Conservation (phyloP, 1,140 invertebrate genomes). For the Euura saliciscinereae region DNA sequence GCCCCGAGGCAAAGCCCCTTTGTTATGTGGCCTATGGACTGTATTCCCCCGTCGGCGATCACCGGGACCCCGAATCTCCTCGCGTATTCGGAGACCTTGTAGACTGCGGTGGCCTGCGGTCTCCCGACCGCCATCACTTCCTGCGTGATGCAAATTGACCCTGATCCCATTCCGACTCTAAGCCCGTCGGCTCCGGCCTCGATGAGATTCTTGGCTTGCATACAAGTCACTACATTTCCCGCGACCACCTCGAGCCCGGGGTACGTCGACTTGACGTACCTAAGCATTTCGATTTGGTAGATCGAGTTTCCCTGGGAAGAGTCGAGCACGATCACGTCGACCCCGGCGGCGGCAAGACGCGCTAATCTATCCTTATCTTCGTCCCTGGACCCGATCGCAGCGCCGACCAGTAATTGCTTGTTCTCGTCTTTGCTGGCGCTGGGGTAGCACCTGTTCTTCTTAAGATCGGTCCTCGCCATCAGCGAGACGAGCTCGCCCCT, state of each 20-base stretch:
- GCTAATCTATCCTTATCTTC: slow-evolving; percentile 80
- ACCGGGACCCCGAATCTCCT: slow-evolving; percentile 84
- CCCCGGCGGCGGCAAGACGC: slow-evolving; percentile 81
- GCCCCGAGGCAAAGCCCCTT: slow-evolving; percentile 89
- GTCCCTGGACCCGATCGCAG: slow-evolving; percentile 88
- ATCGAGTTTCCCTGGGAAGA: slow-evolving; percentile 95
- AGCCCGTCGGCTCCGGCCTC: slow-evolving; percentile 93
- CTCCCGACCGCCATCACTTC: slow-evolving; percentile 98
- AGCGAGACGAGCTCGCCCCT: slow-evolving; percentile 85
- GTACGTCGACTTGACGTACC: slow-evolving; percentile 87
- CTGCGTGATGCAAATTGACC: slow-evolving; percentile 96
- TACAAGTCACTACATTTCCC: slow-evolving; percentile 93
- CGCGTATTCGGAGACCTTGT: slow-evolving; percentile 88
- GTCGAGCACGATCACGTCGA: slow-evolving; percentile 93
- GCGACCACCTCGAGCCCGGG: slow-evolving; percentile 89
- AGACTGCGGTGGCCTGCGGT: slow-evolving; percentile 87
- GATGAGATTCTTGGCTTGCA: slow-evolving; percentile 93
- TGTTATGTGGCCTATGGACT: slow-evolving; percentile 89
- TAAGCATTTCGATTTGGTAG: slow-evolving; percentile 92
- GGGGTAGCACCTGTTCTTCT: slow-evolving; percentile 92
- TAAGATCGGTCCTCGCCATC: slow-evolving; percentile 94
- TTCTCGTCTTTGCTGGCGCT: slow-evolving; percentile 94
- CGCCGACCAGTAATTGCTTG: slow-evolving; percentile 92
- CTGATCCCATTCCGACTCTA: slow-evolving; percentile 94
- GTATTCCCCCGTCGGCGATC: slow-evolving; percentile 94